Percentiles rank a stretch among this genome's conserved stretches.
These are phyloP conservation scores for Meteorus cinctellus DNA, from an alignment of 2,888 invertebrate genomes.

Conservation along the genomic window DNA sequence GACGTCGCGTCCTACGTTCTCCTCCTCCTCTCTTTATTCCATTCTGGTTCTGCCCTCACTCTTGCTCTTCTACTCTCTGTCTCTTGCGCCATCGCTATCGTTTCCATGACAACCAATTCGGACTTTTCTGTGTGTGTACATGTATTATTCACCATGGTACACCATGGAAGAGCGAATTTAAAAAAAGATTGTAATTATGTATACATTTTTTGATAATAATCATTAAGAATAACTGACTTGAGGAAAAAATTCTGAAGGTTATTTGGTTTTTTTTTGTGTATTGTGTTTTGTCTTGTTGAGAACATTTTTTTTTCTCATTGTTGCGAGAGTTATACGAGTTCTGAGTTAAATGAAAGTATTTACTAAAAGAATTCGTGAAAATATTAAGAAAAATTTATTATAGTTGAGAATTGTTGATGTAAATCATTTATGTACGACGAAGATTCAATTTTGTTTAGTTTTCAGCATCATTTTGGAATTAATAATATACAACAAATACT, in stretches of 20 bases:
- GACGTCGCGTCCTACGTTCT: constrained; percentile 61
- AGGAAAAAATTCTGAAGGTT: not conserved
- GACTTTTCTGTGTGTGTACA: not conserved
- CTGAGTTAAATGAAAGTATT: too few relatives aligned
- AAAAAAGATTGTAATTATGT: not conserved
- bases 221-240: not conserved
- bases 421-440: too few relatives aligned
- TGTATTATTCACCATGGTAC: too few relatives aligned
- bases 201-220: constrained; percentile 2
- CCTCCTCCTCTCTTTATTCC: constrained; percentile 47
- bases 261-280: not conserved
- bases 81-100: constrained; percentile 30
- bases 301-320: not conserved
- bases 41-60: constrained; percentile 43
- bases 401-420: too few relatives aligned
- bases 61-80: not conserved
- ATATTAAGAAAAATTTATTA: too few relatives aligned
- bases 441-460: too few relatives aligned
- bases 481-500: too few relatives aligned
- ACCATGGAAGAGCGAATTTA: too few relatives aligned
- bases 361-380: too few relatives aligned
- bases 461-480: too few relatives aligned
- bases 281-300: not conserved
- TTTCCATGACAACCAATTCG: constrained; percentile 30
- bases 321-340: too few relatives aligned